These are phyloP conservation scores for Phyllostomus hastatus DNA, from an alignment of 2,113 vertebrate genomes.

Conservation along the genomic window DNA sequence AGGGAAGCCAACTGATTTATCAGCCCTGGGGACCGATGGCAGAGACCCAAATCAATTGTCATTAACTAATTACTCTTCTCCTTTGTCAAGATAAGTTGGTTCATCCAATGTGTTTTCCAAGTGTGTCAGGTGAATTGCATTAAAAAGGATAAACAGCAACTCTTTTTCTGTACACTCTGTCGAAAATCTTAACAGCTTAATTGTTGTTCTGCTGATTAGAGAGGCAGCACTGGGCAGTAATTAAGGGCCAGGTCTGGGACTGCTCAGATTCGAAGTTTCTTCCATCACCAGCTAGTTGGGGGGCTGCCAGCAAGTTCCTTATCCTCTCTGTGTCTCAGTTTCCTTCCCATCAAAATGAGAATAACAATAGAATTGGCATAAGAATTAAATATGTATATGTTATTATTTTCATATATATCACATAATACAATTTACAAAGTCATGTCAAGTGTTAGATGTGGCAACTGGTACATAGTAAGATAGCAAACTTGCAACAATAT, in stretches of 20 bases:
- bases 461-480: background rate
- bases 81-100: constrained; percentile 64
- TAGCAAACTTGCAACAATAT: background rate
- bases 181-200: constrained; percentile 63
- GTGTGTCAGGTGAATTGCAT: constrained; percentile 61
- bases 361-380: background rate
- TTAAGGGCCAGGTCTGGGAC: constrained; percentile 44
- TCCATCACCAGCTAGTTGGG: background rate
- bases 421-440: background rate
- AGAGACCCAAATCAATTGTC: constrained; percentile 51
- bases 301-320: background rate
- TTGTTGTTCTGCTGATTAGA: constrained; percentile 57
- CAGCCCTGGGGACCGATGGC: background rate
- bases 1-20: background rate
- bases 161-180: constrained; percentile 27
- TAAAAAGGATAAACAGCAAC: constrained; percentile 64
- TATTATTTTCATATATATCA: background rate
- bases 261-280: background rate
- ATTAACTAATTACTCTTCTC: constrained; percentile 66
- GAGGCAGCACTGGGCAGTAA: constrained; percentile 6
- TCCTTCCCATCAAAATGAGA: background rate
- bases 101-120: constrained; percentile 53
- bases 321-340: background rate
- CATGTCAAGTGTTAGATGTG: too few relatives aligned
- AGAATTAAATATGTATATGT: background rate